phyloP scores from a whole-genome alignment of 2,797 vertebrate species.

The Rhadinocentrus ornatus region DNA sequence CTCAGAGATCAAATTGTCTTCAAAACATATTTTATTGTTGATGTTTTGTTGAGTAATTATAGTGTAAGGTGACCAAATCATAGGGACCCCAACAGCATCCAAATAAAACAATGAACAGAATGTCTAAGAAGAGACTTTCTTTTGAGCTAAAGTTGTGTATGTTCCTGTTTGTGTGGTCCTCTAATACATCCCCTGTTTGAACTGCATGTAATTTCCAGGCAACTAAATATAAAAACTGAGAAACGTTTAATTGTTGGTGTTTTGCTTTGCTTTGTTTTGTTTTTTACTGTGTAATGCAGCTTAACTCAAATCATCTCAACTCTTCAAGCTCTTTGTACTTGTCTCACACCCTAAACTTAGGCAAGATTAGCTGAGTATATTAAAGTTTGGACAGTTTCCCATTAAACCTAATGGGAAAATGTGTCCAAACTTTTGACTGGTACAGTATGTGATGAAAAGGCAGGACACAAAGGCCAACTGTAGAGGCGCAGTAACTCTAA shows the following conservation, averaged over 20 bases:
- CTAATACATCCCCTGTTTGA: neutral
- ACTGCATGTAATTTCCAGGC: neutral
- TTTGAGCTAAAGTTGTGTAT: neutral
- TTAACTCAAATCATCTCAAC: neutral
- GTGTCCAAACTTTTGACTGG: no score
- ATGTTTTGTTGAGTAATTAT: conserved; percentile 10
- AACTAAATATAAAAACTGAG: neutral
- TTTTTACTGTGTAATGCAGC: neutral
- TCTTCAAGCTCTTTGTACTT: neutral
- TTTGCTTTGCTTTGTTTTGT: neutral
- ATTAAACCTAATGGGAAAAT: no score
- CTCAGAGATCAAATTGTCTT: neutral
- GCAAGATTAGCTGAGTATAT: no score
- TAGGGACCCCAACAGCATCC: neutral
- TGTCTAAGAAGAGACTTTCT: neutral
- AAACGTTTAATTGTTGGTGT: neutral
- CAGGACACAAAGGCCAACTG: neutral
- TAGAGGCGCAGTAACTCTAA: no score
- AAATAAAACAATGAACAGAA: neutral
- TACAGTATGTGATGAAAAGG: neutral
- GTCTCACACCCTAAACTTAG: neutral
- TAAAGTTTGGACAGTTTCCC: no score
- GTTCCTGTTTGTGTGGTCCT: neutral
- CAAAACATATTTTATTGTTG: neutral
- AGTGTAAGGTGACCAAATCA: neutral